phyloP scores from a whole-genome alignment of 1,140 invertebrate genomes.

The Brachionus calyciflorus region DNA sequence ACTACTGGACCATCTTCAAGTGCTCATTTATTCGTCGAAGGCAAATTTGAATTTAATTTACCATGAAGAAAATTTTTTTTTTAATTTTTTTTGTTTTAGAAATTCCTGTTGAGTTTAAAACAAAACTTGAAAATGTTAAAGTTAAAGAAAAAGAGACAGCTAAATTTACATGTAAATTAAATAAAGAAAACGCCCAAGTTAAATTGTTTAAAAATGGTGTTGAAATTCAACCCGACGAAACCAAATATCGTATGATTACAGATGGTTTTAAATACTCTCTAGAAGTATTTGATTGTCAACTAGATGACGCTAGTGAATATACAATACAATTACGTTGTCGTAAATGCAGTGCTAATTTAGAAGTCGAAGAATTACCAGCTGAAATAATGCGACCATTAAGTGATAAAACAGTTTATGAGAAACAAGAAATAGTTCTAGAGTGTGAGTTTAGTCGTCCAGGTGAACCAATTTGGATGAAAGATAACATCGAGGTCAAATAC shows the following conservation, averaged over 20 bases:
- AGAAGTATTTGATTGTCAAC: conserved; percentile 30
- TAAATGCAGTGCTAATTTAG: conserved; percentile 40
- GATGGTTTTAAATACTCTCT: conserved; percentile 49
- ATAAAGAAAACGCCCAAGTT: conserved; percentile 55
- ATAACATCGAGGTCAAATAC: conserved; percentile 42
- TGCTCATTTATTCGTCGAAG: conserved; percentile 20
- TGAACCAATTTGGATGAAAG: conserved; percentile 21
- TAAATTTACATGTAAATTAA: conserved; percentile 57
- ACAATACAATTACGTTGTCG: conserved; percentile 27
- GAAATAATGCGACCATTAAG: background rate
- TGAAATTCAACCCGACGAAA: conserved; percentile 50
- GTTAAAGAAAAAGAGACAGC: conserved; percentile 57
- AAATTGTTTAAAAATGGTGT: conserved; percentile 61
- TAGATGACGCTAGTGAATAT: conserved; percentile 46
- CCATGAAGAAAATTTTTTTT: background rate
- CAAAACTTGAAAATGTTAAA: conserved; percentile 54
- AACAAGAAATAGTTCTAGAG: conserved; percentile 38
- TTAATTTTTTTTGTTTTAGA: background rate
- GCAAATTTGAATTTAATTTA: background rate
- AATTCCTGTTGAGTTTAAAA: conserved; percentile 52
- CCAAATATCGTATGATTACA: conserved; percentile 52
- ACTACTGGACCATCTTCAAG: conserved; percentile 4
- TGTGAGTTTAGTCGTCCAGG: conserved; percentile 16
- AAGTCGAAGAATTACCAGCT: conserved; percentile 43
- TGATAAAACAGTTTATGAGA: conserved; percentile 24